These are phyloP conservation scores for Macrochelys suwanniensis DNA, from an alignment of 2,797 vertebrate genomes.

Conservation along the genomic window DNA sequence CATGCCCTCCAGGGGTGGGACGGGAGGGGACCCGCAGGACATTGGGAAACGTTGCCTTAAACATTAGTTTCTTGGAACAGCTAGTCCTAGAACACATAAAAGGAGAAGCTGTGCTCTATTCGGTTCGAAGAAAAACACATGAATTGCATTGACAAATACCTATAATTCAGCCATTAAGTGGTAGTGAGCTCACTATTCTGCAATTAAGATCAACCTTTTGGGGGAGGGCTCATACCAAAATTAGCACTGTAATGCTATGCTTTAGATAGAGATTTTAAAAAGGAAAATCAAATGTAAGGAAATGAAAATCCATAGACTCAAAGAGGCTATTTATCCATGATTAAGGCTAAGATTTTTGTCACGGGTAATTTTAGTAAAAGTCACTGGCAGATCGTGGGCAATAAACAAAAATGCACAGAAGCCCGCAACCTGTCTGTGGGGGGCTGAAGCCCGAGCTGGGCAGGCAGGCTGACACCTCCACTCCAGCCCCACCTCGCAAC, in stretches of 20 bases:
- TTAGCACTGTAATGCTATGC: neutral
- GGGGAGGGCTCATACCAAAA: neutral
- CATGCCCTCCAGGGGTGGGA: no score
- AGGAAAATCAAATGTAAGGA: neutral
- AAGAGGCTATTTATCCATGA: neutral
- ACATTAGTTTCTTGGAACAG: neutral
- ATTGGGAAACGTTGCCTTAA: neutral
- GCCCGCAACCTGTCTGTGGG: neutral
- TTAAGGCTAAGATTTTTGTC: neutral
- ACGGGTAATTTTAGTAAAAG: neutral
- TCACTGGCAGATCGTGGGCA: neutral
- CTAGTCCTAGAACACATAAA: neutral
- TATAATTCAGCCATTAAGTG: neutral
- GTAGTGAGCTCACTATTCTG: neutral
- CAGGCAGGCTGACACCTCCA: neutral
- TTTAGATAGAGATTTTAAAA: neutral
- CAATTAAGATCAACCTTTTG: neutral
- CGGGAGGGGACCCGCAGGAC: no score
- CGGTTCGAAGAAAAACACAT: neutral
- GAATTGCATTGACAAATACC: neutral
- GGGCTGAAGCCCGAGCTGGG: neutral
- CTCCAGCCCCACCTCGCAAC: neutral
- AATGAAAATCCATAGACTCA: neutral
- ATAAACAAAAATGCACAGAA: neutral
- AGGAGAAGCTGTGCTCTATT: neutral